Evolutionary conservation across 2,797 vertebrate genomes (phyloP), one percentile per base, ranked within the genome.

Genomic region (Novumbra hubbsi): DNA sequence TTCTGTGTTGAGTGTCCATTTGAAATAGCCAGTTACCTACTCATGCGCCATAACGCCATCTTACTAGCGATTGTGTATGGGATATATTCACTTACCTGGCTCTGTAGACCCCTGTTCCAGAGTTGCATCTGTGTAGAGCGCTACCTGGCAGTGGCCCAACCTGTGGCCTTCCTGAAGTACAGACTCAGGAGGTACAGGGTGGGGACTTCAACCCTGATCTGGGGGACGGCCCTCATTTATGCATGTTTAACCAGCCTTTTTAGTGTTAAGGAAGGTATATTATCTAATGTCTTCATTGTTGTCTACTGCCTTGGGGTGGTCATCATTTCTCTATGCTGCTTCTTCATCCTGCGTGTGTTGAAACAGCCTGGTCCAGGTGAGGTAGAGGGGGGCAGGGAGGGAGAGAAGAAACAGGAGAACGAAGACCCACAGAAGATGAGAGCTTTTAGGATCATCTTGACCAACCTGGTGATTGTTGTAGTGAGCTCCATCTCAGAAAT

Each of bases 211-310:
- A 34, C 65, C n/a, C 5, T 41, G 3, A 11, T 21, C 52, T 55
- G 2, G 52, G 19, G 16, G 34, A 15, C n/a, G 11, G 41, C 38
- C 14, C 19, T 67, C 1, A n/a, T 24, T 27, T 28, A 14, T 28
- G n/a, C 24, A 62, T 28, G 11, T 62, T 62, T 9, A 8, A 19
- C 4, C 8, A n/a, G 12, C 9, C 0, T 9, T 24, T 62, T 28
- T 4, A 15, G 12, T 11, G 21, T 15, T 62, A 27, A 12, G 12
- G 0, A 28, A 28, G 14, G 0, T 1, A 15, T 21, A 2, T 1
- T 7, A n/a, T 0, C 2, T 55, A 4, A 11, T n/a, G 7, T 21
- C 1, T 5, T 57, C n/a, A 24, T 57, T 4, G 7, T 0, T 1
- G 55, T 24, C 9, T 28, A 63, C 30, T 63, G 24, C 27, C 4